A percentile compares a stretch with the other conserved stretches of the same genome.
phyloP scores from a whole-genome alignment of 2,797 vertebrate genomes.

The Syndactyla subalaris region DNA sequence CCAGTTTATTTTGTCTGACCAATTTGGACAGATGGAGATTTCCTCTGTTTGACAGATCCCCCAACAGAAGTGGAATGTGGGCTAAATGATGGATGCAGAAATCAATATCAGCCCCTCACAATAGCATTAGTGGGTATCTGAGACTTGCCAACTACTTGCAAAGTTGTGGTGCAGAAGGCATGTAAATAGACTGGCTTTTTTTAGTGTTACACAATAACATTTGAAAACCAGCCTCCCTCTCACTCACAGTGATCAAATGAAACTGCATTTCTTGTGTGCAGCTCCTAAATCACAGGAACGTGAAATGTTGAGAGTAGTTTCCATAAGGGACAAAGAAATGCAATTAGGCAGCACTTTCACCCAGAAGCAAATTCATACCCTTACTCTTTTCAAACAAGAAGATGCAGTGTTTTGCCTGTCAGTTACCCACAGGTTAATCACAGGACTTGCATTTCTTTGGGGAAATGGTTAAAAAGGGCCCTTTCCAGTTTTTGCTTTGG shows the following conservation, averaged over 20 bases:
- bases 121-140: constrained; percentile 28
- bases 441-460: not conserved
- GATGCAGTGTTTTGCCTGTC: not conserved
- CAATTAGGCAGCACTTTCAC: not conserved
- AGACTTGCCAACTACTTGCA: not conserved
- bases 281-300: not conserved
- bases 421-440: not conserved
- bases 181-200: constrained; percentile 44
- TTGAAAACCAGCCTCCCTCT: not conserved
- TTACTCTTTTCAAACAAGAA: not conserved
- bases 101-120: constrained; percentile 34
- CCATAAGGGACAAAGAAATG: not conserved
- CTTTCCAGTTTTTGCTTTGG: not conserved
- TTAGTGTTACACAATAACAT: constrained; percentile 30
- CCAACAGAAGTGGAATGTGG: constrained; percentile 25
- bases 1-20: constrained; percentile 27
- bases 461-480: not conserved
- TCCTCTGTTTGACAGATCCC: constrained; percentile 69
- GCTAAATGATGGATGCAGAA: constrained; percentile 49
- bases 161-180: constrained; percentile 19
- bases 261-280: accelerated
- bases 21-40: constrained; percentile 37
- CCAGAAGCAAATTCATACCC: not conserved
- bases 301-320: not conserved
- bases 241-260: not conserved